phyloP scores from a whole-genome alignment of 2,888 invertebrate genomes.

The Orthonevra nobilis region DNA sequence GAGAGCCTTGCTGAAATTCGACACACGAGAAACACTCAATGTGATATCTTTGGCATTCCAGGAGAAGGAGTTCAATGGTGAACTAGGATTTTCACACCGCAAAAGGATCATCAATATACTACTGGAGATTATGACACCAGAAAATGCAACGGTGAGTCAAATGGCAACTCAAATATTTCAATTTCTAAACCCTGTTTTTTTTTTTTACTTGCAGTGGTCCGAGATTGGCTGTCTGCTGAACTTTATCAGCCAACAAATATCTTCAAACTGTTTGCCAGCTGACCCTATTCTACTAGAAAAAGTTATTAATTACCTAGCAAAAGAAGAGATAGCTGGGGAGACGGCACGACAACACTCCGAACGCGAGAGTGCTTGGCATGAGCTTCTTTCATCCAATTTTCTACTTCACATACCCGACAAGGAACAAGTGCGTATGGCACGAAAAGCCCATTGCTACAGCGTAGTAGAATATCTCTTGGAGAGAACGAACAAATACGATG shows the following conservation, averaged over 20 bases:
- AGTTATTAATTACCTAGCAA: slow-evolving; percentile 83
- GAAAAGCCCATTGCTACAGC: slow-evolving; percentile 85
- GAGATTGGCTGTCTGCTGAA: slow-evolving; percentile 84
- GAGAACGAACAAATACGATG: slow-evolving; percentile 83
- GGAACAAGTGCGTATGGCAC: slow-evolving; percentile 83
- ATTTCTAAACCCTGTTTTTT: neutral
- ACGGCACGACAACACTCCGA: slow-evolving; percentile 83
- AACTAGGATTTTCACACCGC: slow-evolving; percentile 86
- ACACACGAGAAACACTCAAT: slow-evolving; percentile 92
- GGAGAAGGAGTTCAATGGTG: slow-evolving; percentile 88
- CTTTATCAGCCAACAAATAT: slow-evolving; percentile 85
- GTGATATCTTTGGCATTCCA: slow-evolving; percentile 92
- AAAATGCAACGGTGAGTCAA: slow-evolving; percentile 84
- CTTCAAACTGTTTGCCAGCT: slow-evolving; percentile 79
- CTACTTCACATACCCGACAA: slow-evolving; percentile 82
- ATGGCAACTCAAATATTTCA: neutral
- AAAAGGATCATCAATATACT: slow-evolving; percentile 90
- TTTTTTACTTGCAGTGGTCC: slow-evolving; percentile 76
- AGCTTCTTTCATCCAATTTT: slow-evolving; percentile 84
- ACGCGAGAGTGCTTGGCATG: slow-evolving; percentile 87
- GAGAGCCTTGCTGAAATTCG: slow-evolving; percentile 88
- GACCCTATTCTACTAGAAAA: slow-evolving; percentile 82
- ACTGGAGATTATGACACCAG: slow-evolving; percentile 86
- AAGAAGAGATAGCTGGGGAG: slow-evolving; percentile 79
- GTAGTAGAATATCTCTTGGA: slow-evolving; percentile 87